These are phyloP conservation scores for Falco concolor DNA, from an alignment of 2,797 vertebrate species.

Conservation along the genomic window DNA sequence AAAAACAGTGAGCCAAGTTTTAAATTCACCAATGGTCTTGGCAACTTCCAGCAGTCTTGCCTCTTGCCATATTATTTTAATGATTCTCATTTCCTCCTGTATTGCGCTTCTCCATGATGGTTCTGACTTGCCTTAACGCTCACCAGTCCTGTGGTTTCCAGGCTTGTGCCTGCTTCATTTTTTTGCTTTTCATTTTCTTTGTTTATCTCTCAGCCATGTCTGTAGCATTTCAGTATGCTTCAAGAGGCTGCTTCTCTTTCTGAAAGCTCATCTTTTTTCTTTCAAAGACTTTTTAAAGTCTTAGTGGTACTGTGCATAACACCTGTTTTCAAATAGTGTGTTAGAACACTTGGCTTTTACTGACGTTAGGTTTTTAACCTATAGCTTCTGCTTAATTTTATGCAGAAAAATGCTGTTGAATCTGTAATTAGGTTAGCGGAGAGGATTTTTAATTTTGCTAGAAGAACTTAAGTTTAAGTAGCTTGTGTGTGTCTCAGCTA, in stretches of 20 bases:
- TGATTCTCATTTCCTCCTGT: background rate
- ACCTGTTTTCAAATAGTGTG: background rate
- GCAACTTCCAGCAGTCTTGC: background rate
- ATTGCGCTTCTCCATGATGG: background rate
- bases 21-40: background rate
- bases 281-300: background rate
- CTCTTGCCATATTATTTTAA: background rate
- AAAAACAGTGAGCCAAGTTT: background rate
- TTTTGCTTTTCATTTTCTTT: background rate
- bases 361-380: background rate
- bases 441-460: background rate
- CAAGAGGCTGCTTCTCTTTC: background rate
- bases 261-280: background rate
- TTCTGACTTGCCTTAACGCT: background rate
- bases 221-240: background rate
- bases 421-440: background rate
- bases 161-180: background rate
- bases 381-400: background rate
- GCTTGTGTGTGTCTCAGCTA: accelerated
- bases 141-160: background rate
- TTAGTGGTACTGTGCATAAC: background rate
- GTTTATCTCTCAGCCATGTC: background rate
- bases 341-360: background rate
- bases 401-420: background rate
- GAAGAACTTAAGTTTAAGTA: background rate